These are phyloP conservation scores for Nerophis lumbriciformis DNA, from an alignment of 2,113 vertebrate species.

Conservation along the genomic window DNA sequence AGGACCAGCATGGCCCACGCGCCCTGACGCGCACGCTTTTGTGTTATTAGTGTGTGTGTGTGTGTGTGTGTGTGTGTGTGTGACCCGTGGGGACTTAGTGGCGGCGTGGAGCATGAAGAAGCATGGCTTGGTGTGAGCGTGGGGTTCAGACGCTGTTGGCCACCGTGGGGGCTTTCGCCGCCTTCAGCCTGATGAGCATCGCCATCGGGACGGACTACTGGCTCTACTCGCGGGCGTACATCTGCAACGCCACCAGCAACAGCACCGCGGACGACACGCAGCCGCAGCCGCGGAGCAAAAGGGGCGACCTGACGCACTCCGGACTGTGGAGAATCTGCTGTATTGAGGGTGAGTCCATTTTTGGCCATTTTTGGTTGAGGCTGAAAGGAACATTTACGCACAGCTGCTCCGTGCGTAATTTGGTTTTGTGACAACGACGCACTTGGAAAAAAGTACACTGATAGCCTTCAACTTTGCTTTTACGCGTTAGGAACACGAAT, in stretches of 20 bases:
- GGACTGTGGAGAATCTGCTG: slow-evolving; percentile 96
- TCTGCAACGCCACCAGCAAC: slow-evolving; percentile 94
- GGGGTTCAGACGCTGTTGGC: slow-evolving; percentile 94
- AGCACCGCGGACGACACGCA: slow-evolving; percentile 78
- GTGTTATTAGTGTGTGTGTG: too few species aligned
- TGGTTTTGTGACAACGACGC: too few species aligned
- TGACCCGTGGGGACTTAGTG: too few species aligned
- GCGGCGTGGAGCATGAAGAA: slow-evolving; percentile 79
- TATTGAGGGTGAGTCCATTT: slow-evolving; percentile 82
- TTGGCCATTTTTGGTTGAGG: too few species aligned
- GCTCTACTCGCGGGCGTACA: slow-evolving; percentile 92
- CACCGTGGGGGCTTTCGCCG: slow-evolving; percentile 91
- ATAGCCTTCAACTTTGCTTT: too few species aligned
- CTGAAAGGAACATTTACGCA: neutral
- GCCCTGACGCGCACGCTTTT: slow-evolving; percentile 35
- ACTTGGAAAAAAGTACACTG: too few species aligned
- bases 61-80: too few species aligned
- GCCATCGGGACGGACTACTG: slow-evolving; percentile 97
- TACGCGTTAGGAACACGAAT: too few species aligned
- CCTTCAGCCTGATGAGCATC: slow-evolving; percentile 97
- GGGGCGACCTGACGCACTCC: slow-evolving; percentile 89
- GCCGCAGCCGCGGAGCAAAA: slow-evolving; percentile 73
- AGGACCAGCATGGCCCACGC: slow-evolving; percentile 39
- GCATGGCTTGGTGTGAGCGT: slow-evolving; percentile 82
- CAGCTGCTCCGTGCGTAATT: too few species aligned